These are phyloP conservation scores for Gonocerus acuteangulatus DNA, from an alignment of 2,888 invertebrate species.

Conservation along the genomic window DNA sequence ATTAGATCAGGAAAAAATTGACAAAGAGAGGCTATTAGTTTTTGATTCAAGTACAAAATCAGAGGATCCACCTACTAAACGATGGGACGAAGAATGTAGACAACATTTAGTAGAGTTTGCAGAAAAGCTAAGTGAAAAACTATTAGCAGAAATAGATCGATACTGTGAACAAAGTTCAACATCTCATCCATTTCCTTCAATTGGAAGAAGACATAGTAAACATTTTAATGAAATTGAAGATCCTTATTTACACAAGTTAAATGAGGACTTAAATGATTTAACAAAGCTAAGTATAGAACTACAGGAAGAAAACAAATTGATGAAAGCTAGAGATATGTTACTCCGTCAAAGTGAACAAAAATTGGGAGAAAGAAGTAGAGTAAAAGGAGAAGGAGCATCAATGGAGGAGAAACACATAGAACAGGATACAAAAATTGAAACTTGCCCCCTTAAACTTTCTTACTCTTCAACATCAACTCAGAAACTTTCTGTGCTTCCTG, in stretches of 20 bases:
- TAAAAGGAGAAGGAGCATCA: constrained; percentile 34
- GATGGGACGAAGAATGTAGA: constrained; percentile 58
- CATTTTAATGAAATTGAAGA: constrained; percentile 50
- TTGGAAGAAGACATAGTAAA: constrained; percentile 36
- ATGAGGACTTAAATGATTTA: constrained; percentile 52
- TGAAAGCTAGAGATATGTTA: constrained; percentile 7
- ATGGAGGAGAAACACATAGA: constrained; percentile 34
- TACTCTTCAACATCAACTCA: constrained; percentile 6
- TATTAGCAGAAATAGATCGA: constrained; percentile 65
- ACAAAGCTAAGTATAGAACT: constrained; percentile 53
- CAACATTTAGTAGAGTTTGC: constrained; percentile 71
- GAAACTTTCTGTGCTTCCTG: constrained; percentile 15
- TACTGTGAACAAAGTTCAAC: constrained; percentile 42
- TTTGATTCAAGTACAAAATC: constrained; percentile 13
- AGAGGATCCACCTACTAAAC: constrained; percentile 36
- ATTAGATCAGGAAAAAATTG: constrained; percentile 20
- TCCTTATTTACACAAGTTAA: constrained; percentile 53
- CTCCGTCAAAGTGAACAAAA: constrained; percentile 2
- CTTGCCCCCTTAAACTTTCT: background rate
- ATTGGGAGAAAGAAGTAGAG: constrained; percentile 17
- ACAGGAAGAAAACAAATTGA: constrained; percentile 46
- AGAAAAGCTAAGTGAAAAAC: constrained; percentile 71
- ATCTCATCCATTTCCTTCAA: constrained; percentile 29
- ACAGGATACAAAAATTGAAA: constrained; percentile 17
- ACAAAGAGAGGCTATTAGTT: constrained; percentile 10